Conservation (phyloP, 2,113 vertebrate species). For the Glaucidium brasilianum region DNA sequence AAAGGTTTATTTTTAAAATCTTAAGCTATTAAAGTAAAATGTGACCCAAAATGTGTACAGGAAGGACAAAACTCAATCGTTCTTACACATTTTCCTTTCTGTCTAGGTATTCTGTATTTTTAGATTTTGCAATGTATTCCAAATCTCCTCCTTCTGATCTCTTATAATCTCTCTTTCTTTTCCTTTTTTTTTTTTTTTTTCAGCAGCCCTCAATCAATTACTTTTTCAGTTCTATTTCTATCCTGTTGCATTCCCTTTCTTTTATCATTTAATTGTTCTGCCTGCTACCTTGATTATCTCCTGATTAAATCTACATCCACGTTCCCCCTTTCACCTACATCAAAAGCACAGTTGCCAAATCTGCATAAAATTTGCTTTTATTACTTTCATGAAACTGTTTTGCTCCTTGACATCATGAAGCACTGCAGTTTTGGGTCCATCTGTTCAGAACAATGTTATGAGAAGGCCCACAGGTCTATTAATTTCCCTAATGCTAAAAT, state of each 20-base stretch:
- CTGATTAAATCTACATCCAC: background rate
- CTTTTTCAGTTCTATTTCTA: background rate
- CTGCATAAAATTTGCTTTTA: background rate
- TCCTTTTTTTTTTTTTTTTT: background rate
- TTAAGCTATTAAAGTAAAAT: background rate
- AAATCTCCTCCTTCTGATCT: background rate
- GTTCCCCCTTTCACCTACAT: background rate
- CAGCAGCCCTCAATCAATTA: background rate
- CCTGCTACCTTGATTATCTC: background rate
- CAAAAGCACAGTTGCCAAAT: background rate
- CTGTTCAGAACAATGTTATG: background rate
- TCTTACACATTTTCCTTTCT: background rate
- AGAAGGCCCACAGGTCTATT: background rate
- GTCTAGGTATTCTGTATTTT: background rate
- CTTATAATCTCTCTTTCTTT: background rate
- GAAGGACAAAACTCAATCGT: background rate
- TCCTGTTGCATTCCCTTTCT: background rate
- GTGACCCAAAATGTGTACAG: background rate
- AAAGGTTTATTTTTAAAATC: background rate
- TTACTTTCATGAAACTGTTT: background rate
- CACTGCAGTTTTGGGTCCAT: background rate
- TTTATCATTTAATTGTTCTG: background rate
- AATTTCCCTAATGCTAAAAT: background rate
- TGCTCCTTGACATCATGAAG: background rate
- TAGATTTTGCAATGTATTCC: background rate